Percentiles rank a stretch among this genome's conserved stretches.
These are phyloP conservation scores for Tetanocera ferruginea DNA, from an alignment of 2,888 invertebrate genomes.

Conservation along the genomic window DNA sequence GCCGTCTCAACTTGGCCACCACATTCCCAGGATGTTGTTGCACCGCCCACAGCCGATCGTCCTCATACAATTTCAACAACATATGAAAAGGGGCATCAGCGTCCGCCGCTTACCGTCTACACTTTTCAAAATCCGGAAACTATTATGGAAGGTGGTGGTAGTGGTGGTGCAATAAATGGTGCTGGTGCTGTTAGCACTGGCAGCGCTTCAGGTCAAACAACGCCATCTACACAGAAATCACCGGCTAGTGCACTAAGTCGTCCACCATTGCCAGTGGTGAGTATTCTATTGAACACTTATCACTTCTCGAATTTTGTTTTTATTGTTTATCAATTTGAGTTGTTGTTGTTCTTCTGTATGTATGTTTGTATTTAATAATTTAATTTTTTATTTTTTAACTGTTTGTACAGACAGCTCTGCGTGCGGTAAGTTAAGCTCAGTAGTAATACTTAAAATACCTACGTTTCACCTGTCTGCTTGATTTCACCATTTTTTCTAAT, in stretches of 20 bases:
- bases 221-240: slow-evolving; percentile 69
- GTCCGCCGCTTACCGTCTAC: slow-evolving; percentile 88
- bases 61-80: slow-evolving; percentile 95
- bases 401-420: slow-evolving; percentile 60
- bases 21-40: slow-evolving; percentile 69
- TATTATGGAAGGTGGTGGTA: slow-evolving; percentile 61
- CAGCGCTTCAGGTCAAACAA: slow-evolving; percentile 59
- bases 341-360: not conserved
- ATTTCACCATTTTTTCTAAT: too few species aligned
- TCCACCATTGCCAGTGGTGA: slow-evolving; percentile 82
- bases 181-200: slow-evolving; percentile 45
- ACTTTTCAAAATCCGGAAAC: slow-evolving; percentile 86
- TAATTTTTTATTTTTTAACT: slow-evolving; percentile 51
- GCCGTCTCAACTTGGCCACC: slow-evolving; percentile 71
- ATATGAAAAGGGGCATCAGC: slow-evolving; percentile 87
- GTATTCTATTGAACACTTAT: slow-evolving; percentile 54
- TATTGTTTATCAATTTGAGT: not conserved
- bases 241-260: slow-evolving; percentile 72
- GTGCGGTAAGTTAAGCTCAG: slow-evolving; percentile 60
- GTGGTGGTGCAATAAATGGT: slow-evolving; percentile 43
- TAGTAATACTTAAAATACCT: not conserved
- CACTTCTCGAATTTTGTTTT: not conserved
- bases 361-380: not conserved
- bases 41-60: slow-evolving; percentile 77
- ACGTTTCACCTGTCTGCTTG: slow-evolving; percentile 2